Percentiles rank a stretch among this genome's conserved stretches.
These are phyloP conservation scores for Calidris pygmaea DNA, from an alignment of 2,113 vertebrate genomes.

Conservation along the genomic window DNA sequence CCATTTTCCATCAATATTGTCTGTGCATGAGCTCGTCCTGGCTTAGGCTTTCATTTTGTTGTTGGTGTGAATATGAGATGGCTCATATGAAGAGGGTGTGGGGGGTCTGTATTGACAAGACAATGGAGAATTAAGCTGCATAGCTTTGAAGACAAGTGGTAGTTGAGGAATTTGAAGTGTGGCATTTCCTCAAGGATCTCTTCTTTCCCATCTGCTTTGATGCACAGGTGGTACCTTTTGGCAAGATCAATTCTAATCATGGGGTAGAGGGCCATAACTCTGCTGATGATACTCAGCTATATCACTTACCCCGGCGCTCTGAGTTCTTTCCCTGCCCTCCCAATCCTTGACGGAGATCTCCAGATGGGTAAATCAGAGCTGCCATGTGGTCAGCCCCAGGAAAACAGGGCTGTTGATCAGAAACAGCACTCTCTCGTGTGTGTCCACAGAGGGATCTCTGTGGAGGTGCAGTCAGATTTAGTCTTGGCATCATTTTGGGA, in stretches of 20 bases:
- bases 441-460: neutral
- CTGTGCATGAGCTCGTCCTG: neutral
- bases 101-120: neutral
- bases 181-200: constrained; percentile 47
- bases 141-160: constrained; percentile 34
- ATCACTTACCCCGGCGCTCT: neutral
- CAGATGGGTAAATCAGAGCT: constrained; percentile 2
- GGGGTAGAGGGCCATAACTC: neutral
- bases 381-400: neutral
- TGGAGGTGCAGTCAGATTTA: neutral
- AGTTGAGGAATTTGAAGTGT: constrained; percentile 50
- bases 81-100: neutral
- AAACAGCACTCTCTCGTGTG: neutral
- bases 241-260: constrained; percentile 24
- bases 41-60: constrained; percentile 15
- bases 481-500: neutral
- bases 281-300: constrained; percentile 6
- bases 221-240: constrained; percentile 34
- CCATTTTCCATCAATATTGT: neutral
- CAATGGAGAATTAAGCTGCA: constrained; percentile 35
- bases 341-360: neutral
- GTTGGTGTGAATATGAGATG: neutral
- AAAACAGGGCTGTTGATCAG: neutral
- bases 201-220: constrained; percentile 26
- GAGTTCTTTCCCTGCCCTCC: neutral